Evolutionary conservation across 2,797 vertebrate species (phyloP).

Genomic region (Ptychadena robeensis): DNA sequence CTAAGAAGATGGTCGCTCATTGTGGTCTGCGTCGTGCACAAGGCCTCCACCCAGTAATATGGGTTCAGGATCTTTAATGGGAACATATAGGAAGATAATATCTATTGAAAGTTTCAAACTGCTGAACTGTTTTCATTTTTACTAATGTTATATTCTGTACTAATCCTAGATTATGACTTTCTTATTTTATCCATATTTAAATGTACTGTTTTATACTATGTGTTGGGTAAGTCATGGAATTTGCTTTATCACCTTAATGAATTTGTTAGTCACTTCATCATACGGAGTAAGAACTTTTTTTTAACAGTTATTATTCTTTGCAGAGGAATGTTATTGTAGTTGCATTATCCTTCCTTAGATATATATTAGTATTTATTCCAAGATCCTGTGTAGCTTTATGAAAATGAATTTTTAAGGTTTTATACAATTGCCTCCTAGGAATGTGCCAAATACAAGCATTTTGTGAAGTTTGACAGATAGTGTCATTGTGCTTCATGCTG

Average conservation of each 20-base stretch:
- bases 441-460: background rate
- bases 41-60: background rate
- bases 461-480: background rate
- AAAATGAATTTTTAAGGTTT: background rate
- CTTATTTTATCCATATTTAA: background rate
- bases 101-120: no score
- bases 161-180: background rate
- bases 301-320: background rate
- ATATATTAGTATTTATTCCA: slow-evolving; percentile 33
- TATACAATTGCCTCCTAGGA: background rate
- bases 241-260: background rate
- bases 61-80: background rate
- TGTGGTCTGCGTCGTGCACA: background rate
- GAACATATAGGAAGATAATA: no score
- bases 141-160: background rate
- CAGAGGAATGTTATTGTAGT: background rate
- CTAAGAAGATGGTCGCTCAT: background rate
- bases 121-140: background rate
- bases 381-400: background rate
- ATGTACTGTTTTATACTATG: slow-evolving; percentile 2
- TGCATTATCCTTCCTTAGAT: background rate
- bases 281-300: background rate
- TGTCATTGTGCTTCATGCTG: background rate
- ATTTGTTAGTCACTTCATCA: background rate
- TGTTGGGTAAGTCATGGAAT: background rate